Evolutionary conservation across 1,140 invertebrate genomes (phyloP), one percentile per base, ranked within the genome.

Genomic region (Trissolcus basalis): DNA sequence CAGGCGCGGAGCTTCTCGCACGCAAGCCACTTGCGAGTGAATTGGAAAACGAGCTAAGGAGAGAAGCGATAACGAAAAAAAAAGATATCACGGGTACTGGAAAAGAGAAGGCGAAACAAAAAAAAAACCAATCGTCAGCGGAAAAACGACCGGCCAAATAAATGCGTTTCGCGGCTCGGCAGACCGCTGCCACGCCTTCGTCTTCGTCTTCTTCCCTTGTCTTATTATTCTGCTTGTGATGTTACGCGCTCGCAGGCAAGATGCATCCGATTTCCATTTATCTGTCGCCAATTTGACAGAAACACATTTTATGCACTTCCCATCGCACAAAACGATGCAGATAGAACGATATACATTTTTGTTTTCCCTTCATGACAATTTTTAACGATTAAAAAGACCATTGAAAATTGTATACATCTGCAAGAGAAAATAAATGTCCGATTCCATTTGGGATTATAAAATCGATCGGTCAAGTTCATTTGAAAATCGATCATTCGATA

Each of bases 21-120:
- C 55, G 45, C 35, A 63, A 35, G 71, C 63, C 54, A 44, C 44
- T 58, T n/a, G 50, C 33, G 61, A 68, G 45, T 39, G 67, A 11
- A 83, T 74, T 82, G 80, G 80, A 82, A 80, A 82, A 48, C 54
- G 50, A 67, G 65, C 56, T 44, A 72, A 54, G 59, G 44, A 65
- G n/a, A n/a, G n/a, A n/a, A n/a, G n/a, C n/a, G n/a, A n/a, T n/a
- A n/a, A 32, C 32, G 35, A 35, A 63, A 60, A 77, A 72, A 77
- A 53, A 60, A 44, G 19, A 64, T 9, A 71, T 27, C 32, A 11
- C 13, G 50, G 45, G 47, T 53, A 8, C 51, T 39, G 36, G 43
- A 74, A 65, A 67, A 69, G 60, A 74, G 47, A 47, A 53, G 32
- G 58, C 71, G 67, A 60, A 60, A 65, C 60, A 72, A 75, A 49